These are phyloP conservation scores for Gisinianus flammeolus DNA, from an alignment of 2,888 invertebrate species.

Conservation along the genomic window DNA sequence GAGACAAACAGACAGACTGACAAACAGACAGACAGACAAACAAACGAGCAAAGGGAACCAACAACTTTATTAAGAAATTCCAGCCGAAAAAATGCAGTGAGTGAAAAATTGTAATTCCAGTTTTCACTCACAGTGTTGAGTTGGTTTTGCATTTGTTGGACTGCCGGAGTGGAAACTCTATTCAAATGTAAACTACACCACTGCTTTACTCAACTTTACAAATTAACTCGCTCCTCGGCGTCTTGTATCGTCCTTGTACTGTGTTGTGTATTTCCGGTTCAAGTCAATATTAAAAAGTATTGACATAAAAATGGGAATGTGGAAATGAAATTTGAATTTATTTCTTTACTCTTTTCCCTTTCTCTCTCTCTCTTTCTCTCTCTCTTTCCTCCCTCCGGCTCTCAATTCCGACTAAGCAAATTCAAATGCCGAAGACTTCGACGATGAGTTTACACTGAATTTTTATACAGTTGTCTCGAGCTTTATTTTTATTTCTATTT, in stretches of 20 bases:
- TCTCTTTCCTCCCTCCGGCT: slow-evolving; percentile 9
- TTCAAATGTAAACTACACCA: neutral
- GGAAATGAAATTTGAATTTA: slow-evolving; percentile 9
- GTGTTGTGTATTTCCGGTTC: neutral
- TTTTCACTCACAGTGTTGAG: too few species aligned
- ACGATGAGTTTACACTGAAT: neutral
- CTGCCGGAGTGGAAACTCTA: too few species aligned
- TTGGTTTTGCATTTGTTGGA: too few species aligned
- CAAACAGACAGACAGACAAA: too few species aligned
- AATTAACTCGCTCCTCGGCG: too few species aligned
- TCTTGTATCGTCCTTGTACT: too few species aligned
- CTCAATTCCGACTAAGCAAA: too few species aligned
- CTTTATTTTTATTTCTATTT: too few species aligned
- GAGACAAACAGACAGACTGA: too few species aligned
- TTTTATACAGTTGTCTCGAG: slow-evolving; percentile 3
- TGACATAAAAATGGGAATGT: neutral
- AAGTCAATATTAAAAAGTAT: neutral
- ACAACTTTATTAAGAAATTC: neutral
- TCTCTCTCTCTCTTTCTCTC: neutral
- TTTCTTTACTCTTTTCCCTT: slow-evolving; percentile 1
- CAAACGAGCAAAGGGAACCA: too few species aligned
- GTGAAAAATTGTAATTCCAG: too few species aligned
- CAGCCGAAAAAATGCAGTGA: neutral
- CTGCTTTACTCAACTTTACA: too few species aligned
- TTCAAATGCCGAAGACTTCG: neutral